These are phyloP conservation scores for Thecophora atra DNA, from an alignment of 2,888 invertebrate genomes.

Conservation along the genomic window DNA sequence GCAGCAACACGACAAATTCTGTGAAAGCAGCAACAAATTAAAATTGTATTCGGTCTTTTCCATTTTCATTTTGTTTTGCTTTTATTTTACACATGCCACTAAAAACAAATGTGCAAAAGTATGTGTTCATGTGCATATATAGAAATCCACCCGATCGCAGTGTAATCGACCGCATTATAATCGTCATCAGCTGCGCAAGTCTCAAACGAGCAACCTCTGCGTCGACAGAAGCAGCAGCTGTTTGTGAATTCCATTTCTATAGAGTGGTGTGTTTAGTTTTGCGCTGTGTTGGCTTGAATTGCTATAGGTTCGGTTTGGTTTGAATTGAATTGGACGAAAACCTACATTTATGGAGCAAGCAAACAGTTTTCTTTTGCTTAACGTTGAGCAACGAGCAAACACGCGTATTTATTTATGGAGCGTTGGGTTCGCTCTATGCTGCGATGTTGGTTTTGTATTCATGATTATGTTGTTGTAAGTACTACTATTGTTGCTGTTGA, in stretches of 20 bases:
- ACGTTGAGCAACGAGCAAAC: too few species aligned
- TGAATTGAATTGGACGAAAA: constrained; percentile 5
- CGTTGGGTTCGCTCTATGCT: too few species aligned
- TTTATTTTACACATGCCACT: not conserved
- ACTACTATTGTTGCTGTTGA: constrained; percentile 33
- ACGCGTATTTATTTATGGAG: too few species aligned
- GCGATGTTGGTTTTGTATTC: constrained; percentile 8
- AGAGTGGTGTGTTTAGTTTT: too few species aligned
- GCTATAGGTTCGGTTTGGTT: constrained; percentile 2
- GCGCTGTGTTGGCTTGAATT: not conserved
- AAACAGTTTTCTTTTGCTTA: constrained; percentile 39
- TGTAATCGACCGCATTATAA: constrained; percentile 40
- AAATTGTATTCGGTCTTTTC: not conserved
- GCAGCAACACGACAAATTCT: not conserved
- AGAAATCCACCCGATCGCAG: constrained; percentile 21
- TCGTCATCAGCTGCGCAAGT: constrained; percentile 18
- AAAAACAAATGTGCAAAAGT: not conserved
- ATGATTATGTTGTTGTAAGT: constrained; percentile 18
- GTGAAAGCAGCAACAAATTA: constrained; percentile 24
- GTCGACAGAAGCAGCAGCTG: constrained; percentile 32
- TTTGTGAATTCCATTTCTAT: too few species aligned
- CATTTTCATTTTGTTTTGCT: not conserved
- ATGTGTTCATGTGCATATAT: not conserved
- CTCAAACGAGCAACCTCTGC: not conserved
- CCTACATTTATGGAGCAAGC: not conserved